Evolutionary conservation across 2,888 invertebrate species (phyloP), one percentile per base, ranked within the genome.

Genomic region (Ormyrus nitidulus): DNA sequence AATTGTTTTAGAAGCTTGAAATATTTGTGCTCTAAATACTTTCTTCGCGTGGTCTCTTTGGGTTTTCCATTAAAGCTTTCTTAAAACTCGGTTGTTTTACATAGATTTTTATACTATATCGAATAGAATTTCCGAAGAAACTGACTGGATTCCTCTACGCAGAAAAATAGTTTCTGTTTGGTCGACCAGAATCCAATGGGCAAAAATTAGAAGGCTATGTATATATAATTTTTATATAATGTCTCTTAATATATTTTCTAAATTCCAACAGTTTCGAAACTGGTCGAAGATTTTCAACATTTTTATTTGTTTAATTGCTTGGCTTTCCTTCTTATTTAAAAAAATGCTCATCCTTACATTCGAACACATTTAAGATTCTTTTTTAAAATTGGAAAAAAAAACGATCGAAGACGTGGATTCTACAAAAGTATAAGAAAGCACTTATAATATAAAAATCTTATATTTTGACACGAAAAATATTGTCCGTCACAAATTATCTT

Each of bases 401-500:
- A 74, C 64, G 0, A 61, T 79, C 9, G 34, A 53, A 58, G 71
- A 76, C 49, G 53, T 46, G 59, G 59, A 11, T 49, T 13, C 48
- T 75, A 66, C 58, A 79, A 79, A 74, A 61, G 51, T 74, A 64
- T 78, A 54, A 62, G 65, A 66, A 72, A 70, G 69, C 13, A 78
- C 51, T 70, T 58, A 62, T 6, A 58, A 65, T 79, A 11, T 80
- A 76, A 65, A 75, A 76, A 54, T 73, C 46, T 73, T 77, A 68
- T 34, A 34, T 11, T 74, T 81, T 81, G 71, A 75, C 74, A 81
- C 78, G 72, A 66, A 74, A 77, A 78, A 78, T 81, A 81, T 81
- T 81, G 81, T 81, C 81, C 6, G 61, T 78, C 81, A 81, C 81
- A 78, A 81, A 74, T 69, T 62, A 77, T 65, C 59, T 54, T 78